Percentiles rank a stretch among this genome's conserved stretches.
Conservation (phyloP, 2,797 vertebrate genomes). For the Megaceryle alcyon region DNA sequence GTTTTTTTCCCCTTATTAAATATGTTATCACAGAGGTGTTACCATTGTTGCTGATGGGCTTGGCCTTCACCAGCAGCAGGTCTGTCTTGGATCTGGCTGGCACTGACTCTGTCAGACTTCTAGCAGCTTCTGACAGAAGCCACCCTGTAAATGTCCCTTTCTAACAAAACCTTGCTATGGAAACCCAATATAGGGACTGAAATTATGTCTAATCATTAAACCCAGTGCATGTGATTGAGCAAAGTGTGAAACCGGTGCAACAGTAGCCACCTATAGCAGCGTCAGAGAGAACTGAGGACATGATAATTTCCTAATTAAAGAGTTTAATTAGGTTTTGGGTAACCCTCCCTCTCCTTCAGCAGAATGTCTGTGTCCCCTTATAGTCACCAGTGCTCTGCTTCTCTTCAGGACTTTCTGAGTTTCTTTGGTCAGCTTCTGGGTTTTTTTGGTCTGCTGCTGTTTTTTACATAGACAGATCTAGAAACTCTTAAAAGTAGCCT, state of each 20-base stretch:
- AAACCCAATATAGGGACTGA: neutral
- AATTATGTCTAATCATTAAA: neutral
- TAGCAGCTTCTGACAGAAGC: neutral
- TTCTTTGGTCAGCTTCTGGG: neutral
- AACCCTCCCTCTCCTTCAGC: neutral
- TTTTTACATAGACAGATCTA: neutral
- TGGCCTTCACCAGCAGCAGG: rapidly evolving
- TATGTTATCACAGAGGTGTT: neutral
- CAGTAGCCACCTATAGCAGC: neutral
- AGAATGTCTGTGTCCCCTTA: neutral
- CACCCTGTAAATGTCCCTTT: rapidly evolving
- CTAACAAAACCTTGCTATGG: neutral
- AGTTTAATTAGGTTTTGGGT: neutral
- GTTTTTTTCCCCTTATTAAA: neutral
- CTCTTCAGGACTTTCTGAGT: neutral
- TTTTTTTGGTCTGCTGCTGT: neutral
- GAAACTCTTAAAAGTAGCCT: neutral
- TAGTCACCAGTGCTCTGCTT: neutral
- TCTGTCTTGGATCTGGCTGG: neutral
- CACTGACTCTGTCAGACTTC: neutral
- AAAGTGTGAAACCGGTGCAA: neutral
- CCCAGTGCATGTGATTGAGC: neutral
- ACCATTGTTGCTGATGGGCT: neutral
- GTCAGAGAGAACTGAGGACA: neutral
- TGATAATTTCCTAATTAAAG: neutral